Conservation (phyloP, 1,140 invertebrate genomes). For the Philopotamus ludificatus region DNA sequence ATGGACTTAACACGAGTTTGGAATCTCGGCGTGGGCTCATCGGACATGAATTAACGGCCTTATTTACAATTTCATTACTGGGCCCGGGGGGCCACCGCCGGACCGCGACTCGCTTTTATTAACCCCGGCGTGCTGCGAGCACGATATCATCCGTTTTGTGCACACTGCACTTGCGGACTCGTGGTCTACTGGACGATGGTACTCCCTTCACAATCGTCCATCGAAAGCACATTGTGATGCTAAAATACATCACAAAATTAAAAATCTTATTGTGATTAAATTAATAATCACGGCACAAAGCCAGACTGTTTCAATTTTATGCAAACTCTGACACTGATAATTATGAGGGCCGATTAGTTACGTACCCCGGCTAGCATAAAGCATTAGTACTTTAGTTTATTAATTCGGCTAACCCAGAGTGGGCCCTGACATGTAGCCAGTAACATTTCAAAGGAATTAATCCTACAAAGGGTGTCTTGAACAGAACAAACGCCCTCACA, state of each 20-base stretch:
- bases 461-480: slow-evolving; percentile 28
- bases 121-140: slow-evolving; percentile 9
- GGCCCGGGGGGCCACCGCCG: slow-evolving; percentile 14
- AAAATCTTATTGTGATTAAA: too few species aligned
- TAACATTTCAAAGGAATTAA: slow-evolving; percentile 29
- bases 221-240: too few species aligned
- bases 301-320: not conserved
- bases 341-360: too few species aligned
- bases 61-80: slow-evolving; percentile 30
- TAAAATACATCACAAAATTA: too few species aligned
- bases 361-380: too few species aligned
- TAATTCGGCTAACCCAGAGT: slow-evolving; percentile 10
- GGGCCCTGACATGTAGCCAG: not conserved
- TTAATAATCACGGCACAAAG: too few species aligned
- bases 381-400: slow-evolving; percentile 9
- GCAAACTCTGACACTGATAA: not conserved
- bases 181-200: not conserved
- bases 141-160: not conserved
- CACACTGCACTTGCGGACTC: not conserved
- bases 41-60: slow-evolving; percentile 27
- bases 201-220: too few species aligned
- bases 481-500: slow-evolving; percentile 20
- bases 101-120: slow-evolving; percentile 17
- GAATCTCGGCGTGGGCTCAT: slow-evolving; percentile 2
- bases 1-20: not conserved